Conservation (phyloP, 2,888 invertebrate species). For the Agriopis marginaria region DNA sequence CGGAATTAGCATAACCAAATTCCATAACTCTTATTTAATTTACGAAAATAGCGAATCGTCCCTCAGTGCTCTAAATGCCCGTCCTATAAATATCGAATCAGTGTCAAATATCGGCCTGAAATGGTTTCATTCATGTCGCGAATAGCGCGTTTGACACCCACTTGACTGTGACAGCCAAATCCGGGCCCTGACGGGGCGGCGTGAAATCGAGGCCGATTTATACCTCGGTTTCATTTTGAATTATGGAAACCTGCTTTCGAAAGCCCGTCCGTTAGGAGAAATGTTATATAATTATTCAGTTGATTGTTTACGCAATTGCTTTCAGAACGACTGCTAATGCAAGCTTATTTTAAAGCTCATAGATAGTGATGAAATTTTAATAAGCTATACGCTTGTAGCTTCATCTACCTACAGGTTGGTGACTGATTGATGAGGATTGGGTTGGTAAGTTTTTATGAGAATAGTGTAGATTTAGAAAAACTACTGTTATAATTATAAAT, state of each 20-base stretch:
- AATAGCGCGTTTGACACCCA: slow-evolving; percentile 23
- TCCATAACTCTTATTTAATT: not conserved
- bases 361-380: not conserved
- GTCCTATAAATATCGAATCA: slow-evolving; percentile 27
- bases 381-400: too few species aligned
- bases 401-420: too few species aligned
- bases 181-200: slow-evolving; percentile 13
- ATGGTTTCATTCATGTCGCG: slow-evolving; percentile 12
- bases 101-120: slow-evolving; percentile 28
- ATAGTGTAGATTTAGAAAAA: too few species aligned
- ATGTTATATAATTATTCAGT: slow-evolving; percentile 1
- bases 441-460: too few species aligned
- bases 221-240: slow-evolving; percentile 19
- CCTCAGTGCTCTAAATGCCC: slow-evolving; percentile 1
- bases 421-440: too few species aligned
- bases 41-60: not conserved
- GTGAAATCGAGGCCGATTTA: slow-evolving; percentile 20
- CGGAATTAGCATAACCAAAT: not conserved
- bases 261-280: not conserved
- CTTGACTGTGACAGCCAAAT: slow-evolving; percentile 28
- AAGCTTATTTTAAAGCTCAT: not conserved
- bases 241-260: slow-evolving; percentile 15
- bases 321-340: not conserved
- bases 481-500: too few species aligned
- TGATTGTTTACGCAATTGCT: not conserved